These are phyloP conservation scores for Podarcis lilfordi DNA, from an alignment of 2,797 vertebrate genomes.

Conservation along the genomic window DNA sequence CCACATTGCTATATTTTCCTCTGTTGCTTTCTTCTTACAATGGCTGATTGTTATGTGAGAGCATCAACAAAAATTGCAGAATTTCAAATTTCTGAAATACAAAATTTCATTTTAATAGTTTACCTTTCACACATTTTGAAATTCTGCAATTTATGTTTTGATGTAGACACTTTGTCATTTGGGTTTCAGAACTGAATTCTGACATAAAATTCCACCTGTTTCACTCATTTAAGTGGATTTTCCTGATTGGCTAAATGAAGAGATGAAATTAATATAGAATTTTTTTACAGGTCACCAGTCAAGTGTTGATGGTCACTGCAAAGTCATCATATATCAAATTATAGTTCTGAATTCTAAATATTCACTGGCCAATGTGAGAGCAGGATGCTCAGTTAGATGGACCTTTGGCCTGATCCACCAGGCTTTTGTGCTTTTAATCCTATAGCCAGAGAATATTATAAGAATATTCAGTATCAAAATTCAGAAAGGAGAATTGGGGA, in stretches of 20 bases:
- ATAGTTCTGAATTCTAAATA: neutral
- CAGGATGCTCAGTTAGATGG: too few species aligned
- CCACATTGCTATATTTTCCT: neutral
- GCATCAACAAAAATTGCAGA: neutral
- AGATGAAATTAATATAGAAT: neutral
- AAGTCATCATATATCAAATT: neutral
- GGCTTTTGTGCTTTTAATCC: too few species aligned
- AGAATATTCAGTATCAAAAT: neutral
- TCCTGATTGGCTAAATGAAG: neutral
- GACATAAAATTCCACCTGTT: neutral
- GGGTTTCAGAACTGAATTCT: neutral
- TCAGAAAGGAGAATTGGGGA: neutral
- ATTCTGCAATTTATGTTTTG: neutral
- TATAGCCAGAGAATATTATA: neutral
- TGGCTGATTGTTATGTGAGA: neutral
- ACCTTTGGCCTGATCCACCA: too few species aligned
- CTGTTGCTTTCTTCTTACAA: slow-evolving; percentile 15
- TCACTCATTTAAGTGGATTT: too few species aligned
- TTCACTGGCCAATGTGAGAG: neutral
- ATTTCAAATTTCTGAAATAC: neutral
- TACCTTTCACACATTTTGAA: neutral
- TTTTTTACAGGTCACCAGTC: neutral
- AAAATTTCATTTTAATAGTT: neutral
- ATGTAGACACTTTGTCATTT: neutral
- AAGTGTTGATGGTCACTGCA: neutral